A percentile compares a stretch with the other conserved stretches of the same genome.
phyloP scores from a whole-genome alignment of 2,113 vertebrate species.

The Otus sunia region DNA sequence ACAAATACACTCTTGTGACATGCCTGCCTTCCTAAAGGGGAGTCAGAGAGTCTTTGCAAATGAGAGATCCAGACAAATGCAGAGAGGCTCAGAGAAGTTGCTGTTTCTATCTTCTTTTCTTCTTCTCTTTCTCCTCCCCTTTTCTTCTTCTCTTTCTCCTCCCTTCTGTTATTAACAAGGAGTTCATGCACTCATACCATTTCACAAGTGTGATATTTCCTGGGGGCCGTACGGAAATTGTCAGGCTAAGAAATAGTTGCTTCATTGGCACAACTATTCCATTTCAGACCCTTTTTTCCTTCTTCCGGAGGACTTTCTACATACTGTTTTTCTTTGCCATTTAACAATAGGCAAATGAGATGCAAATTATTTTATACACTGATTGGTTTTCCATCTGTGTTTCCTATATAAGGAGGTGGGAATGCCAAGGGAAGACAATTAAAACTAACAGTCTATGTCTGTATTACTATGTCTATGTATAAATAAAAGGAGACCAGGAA shows the following conservation, averaged over 20 bases:
- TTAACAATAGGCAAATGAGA: constrained; percentile 46
- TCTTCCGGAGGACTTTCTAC: not conserved
- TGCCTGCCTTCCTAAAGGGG: not conserved
- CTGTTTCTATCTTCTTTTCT: not conserved
- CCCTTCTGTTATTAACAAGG: not conserved
- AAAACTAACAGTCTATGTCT: not conserved
- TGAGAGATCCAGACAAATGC: not conserved
- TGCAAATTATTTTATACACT: constrained; percentile 64
- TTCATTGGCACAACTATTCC: not conserved
- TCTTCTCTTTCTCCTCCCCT: not conserved
- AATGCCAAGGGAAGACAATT: constrained; percentile 34
- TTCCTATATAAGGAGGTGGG: not conserved
- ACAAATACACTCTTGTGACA: not conserved
- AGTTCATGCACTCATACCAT: not conserved
- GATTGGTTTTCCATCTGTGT: constrained; percentile 67
- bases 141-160: not conserved
- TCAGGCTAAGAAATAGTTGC: not conserved
- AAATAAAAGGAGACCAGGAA: not conserved
- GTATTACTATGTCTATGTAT: not conserved
- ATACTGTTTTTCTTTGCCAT: constrained; percentile 40
- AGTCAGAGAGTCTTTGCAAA: not conserved
- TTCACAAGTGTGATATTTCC: not conserved
- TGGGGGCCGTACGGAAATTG: not conserved
- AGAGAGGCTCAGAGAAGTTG: not conserved
- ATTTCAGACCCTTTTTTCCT: not conserved